Evolutionary conservation across 2,888 invertebrate species (phyloP), one percentile per base, ranked within the genome.

Genomic region (Ornithoptera alexandrae): DNA sequence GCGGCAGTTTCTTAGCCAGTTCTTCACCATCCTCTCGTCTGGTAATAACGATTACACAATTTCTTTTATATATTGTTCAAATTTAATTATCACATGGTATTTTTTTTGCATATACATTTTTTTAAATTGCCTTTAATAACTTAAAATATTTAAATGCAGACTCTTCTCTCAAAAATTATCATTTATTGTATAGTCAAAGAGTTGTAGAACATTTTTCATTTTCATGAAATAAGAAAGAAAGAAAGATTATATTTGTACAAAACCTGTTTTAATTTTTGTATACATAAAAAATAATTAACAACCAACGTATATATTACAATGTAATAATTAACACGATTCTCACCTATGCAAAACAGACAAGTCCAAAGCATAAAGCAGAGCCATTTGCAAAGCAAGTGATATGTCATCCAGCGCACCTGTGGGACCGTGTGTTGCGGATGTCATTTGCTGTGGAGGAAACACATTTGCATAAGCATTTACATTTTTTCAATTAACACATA

Each of bases 351-450:
- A 86, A 30, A 96, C 94, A 74, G 97, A 97, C 15, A 97, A 92
- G 86, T 98, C 98, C 68, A 98, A 90, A 0, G 96, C 95, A 83
- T 97, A 97, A 3, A 98, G 84, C 59, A 98, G 86, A 0, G 98
- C 95, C 96, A 98, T 96, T 72, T 97, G 93, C 46, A 98, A 86
- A 1, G 96, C 95, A 4, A 97, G 85, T 0, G 96, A 96, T 1
- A 97, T 95, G 78, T 96, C 95, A 82, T 97, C 97, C 30, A 98
- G 90, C 17, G 95, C 95, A 2, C 97, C 97, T 1, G 95, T 68
- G 94, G 96, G 75, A 91, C 86, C 89, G 7, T 79, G 80, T 0
- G 86, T 81, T 0, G 90, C 86, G 0, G 89, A 83, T 0, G 86
- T 83, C 1, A 86, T 84, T 89, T 91, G 89, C 91, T 92, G 75